Conservation (phyloP, 2,797 vertebrate species). For the Cryptoblepharus egeriae region DNA sequence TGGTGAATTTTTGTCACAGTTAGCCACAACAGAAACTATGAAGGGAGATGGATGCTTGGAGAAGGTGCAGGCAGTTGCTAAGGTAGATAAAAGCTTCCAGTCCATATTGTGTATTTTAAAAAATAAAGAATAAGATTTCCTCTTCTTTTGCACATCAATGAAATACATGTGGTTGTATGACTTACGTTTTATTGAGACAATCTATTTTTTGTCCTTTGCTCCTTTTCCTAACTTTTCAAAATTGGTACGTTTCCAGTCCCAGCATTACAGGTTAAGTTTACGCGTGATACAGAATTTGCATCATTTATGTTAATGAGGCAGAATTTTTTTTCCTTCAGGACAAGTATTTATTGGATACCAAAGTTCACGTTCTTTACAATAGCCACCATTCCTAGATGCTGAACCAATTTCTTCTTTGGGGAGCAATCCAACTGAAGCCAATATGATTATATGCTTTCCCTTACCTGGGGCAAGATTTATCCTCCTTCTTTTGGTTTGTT, state of each 20-base stretch:
- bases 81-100: not conserved
- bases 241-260: not conserved
- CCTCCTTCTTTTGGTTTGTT: not conserved
- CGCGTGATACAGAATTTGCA: conserved; percentile 15
- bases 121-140: not conserved
- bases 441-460: not conserved
- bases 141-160: not conserved
- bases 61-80: not conserved
- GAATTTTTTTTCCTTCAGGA: conserved; percentile 20
- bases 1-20: not conserved
- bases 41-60: not conserved
- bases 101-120: not conserved
- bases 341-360: not conserved
- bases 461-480: conserved; percentile 1
- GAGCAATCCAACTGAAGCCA: conserved; percentile 4
- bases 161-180: not conserved
- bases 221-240: not conserved
- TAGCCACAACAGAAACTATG: not conserved
- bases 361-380: not conserved
- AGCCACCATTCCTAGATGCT: fast-evolving
- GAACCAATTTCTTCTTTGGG: fast-evolving
- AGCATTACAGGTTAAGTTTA: conserved; percentile 16
- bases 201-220: not conserved
- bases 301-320: conserved; percentile 22
- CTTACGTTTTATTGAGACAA: not conserved